phyloP scores from a whole-genome alignment of 30 jellyfish, hydroid and myxozoan genomes.

The Hydra vulgaris region DNA sequence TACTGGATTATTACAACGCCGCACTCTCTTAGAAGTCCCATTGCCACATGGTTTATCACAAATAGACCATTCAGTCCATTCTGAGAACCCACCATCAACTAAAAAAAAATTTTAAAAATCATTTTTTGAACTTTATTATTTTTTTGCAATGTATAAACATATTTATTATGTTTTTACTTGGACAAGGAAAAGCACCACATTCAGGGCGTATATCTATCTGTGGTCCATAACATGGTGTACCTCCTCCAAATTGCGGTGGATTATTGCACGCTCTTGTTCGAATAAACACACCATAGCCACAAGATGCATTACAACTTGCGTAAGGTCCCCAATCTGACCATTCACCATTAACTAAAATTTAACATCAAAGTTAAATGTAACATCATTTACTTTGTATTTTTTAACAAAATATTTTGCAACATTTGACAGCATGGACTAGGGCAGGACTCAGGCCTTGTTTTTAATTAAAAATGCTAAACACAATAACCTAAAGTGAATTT shows the following conservation, averaged over 20 bases:
- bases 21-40: slow-evolving; percentile 22
- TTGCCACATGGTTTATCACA: slow-evolving; percentile 49
- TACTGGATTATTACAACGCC: slow-evolving; percentile 53
- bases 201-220: slow-evolving; percentile 21
- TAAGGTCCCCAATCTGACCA: slow-evolving; percentile 51
- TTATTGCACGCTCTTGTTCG: slow-evolving; percentile 34
- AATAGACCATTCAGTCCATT: too few species aligned
- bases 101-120: neutral
- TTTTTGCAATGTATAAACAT: too few species aligned
- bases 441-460: too few species aligned
- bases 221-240: slow-evolving; percentile 38
- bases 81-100: too few species aligned
- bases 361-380: neutral
- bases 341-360: slow-evolving; percentile 33
- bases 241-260: slow-evolving; percentile 40
- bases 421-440: too few species aligned
- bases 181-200: slow-evolving; percentile 44
- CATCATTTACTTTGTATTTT: too few species aligned
- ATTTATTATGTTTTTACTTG: slow-evolving; percentile 36
- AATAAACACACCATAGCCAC: slow-evolving; percentile 50
- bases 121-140: too few species aligned
- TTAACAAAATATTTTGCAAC: too few species aligned
- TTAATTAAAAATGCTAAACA: too few species aligned
- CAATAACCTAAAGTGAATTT: too few species aligned
- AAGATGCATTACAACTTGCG: slow-evolving; percentile 28